Conservation (phyloP, 1,140 invertebrate species). For the Euura lappo region DNA sequence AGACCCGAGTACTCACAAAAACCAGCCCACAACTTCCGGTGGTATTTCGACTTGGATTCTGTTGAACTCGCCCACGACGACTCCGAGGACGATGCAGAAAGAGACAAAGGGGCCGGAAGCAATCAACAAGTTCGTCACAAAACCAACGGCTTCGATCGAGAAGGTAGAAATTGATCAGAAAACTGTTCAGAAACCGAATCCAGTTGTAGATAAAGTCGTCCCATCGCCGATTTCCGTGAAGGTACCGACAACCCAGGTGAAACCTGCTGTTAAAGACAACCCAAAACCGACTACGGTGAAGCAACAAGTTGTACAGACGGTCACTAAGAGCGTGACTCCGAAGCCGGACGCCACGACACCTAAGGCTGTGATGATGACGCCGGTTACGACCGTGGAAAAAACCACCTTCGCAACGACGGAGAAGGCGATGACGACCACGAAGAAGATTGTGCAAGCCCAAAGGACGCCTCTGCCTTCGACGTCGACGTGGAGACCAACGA, state of each 20-base stretch:
- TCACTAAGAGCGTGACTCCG: slow-evolving; percentile 1
- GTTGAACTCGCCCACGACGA: slow-evolving; percentile 65
- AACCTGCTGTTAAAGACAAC: slow-evolving; percentile 1
- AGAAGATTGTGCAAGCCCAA: slow-evolving; percentile 12
- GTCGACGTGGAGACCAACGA: slow-evolving; percentile 30
- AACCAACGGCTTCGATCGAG: slow-evolving; percentile 19
- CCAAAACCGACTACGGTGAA: slow-evolving; percentile 14
- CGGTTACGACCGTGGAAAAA: not conserved
- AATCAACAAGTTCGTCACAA: slow-evolving; percentile 23
- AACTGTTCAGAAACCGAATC: slow-evolving; percentile 32
- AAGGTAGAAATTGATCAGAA: slow-evolving; percentile 24
- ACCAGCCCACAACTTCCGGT: slow-evolving; percentile 67
- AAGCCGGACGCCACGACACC: slow-evolving; percentile 16
- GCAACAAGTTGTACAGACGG: slow-evolving; percentile 10
- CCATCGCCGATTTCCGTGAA: slow-evolving; percentile 19
- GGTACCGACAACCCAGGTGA: slow-evolving; percentile 28
- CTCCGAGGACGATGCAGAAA: slow-evolving; percentile 41
- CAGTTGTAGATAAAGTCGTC: slow-evolving; percentile 30
- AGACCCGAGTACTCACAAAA: slow-evolving; percentile 44
- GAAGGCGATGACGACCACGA: slow-evolving; percentile 13
- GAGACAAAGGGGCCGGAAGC: slow-evolving; percentile 12
- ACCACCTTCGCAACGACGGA: slow-evolving; percentile 6
- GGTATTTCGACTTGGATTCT: slow-evolving; percentile 79
- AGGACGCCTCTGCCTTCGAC: not conserved
- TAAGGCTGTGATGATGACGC: not conserved